Percentiles rank a stretch among this genome's conserved stretches.
phyloP scores from a whole-genome alignment of 2,113 vertebrate species.

The Gallinago undulata region DNA sequence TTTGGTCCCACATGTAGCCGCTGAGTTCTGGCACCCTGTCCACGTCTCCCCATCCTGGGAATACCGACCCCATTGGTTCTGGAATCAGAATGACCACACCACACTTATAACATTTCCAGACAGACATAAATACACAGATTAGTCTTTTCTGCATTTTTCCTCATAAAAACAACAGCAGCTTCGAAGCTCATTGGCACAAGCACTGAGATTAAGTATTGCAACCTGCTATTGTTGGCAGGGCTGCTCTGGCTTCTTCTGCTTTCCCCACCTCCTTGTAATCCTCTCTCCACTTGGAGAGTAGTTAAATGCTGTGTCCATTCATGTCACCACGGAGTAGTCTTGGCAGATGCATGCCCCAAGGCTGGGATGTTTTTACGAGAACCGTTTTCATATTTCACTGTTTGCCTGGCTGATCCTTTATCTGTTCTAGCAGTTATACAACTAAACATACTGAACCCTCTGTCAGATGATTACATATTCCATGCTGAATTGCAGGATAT shows the following conservation, averaged over 20 bases:
- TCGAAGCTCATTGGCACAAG: slow-evolving; percentile 72
- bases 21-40: slow-evolving; percentile 11
- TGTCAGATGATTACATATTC: slow-evolving; percentile 62
- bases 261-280: slow-evolving; percentile 67
- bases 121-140: slow-evolving; percentile 82
- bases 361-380: slow-evolving; percentile 74
- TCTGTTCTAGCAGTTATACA: slow-evolving; percentile 75
- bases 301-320: slow-evolving; percentile 66
- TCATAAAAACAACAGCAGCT: slow-evolving; percentile 83
- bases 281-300: slow-evolving; percentile 71
- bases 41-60: slow-evolving; percentile 66
- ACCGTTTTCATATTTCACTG: slow-evolving; percentile 71
- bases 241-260: slow-evolving; percentile 67
- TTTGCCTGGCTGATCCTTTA: slow-evolving; percentile 76
- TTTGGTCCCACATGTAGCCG: neutral
- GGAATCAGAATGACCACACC: slow-evolving; percentile 70
- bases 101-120: slow-evolving; percentile 78
- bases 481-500: slow-evolving; percentile 53
- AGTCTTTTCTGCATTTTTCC: slow-evolving; percentile 80
- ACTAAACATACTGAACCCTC: slow-evolving; percentile 63
- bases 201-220: slow-evolving; percentile 76
- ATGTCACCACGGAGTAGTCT: slow-evolving; percentile 70
- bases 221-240: slow-evolving; percentile 81
- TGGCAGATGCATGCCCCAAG: slow-evolving; percentile 65
- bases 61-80: slow-evolving; percentile 60